Evolutionary conservation across 2,797 vertebrate species (phyloP).

Genomic region (Falco biarmicus): DNA sequence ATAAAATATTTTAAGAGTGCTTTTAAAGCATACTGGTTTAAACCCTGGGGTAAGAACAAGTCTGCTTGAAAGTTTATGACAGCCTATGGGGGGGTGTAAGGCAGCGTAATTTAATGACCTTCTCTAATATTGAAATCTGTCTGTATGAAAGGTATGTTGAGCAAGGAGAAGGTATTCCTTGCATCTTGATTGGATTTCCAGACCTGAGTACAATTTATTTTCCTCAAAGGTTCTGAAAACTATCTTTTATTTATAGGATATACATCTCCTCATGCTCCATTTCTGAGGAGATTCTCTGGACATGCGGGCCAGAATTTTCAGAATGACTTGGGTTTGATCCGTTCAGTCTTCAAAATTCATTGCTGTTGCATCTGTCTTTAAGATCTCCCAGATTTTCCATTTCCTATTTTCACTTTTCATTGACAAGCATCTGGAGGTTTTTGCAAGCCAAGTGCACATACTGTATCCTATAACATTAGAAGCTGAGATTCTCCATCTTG

Average conservation of each 20-base stretch:
- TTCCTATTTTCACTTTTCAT: conserved; percentile 22
- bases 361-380: neutral
- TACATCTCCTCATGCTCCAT: neutral
- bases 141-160: neutral
- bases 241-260: neutral
- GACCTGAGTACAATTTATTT: neutral
- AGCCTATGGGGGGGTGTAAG: neutral
- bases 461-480: neutral
- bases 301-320: neutral
- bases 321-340: neutral
- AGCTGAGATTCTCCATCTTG: neutral
- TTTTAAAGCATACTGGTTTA: neutral
- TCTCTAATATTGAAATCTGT: neutral
- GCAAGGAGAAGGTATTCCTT: neutral
- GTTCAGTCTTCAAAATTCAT: neutral
- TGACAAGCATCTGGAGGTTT: conserved; percentile 22
- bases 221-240: neutral
- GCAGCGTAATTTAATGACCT: neutral
- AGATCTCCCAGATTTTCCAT: neutral
- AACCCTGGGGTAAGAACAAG: neutral
- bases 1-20: neutral
- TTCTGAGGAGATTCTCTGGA: neutral
- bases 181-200: neutral
- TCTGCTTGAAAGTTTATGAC: neutral
- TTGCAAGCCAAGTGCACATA: neutral